Percentiles rank a stretch among this genome's conserved stretches.
phyloP scores from a whole-genome alignment of 1,140 invertebrate species.

The Drosophila ogumai region DNA sequence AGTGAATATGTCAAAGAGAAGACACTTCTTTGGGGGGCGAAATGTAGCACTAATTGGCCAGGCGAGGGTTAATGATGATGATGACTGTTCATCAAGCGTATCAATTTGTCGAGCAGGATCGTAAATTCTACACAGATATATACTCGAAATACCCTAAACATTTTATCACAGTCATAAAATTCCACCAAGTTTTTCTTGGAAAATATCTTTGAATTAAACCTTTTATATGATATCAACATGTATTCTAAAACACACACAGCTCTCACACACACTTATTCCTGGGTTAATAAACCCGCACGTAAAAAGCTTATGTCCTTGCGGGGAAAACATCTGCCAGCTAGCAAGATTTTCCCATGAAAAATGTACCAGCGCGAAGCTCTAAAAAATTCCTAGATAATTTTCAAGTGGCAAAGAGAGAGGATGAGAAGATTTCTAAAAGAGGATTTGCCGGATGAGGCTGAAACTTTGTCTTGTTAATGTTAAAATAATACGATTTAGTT shows the following conservation, averaged over 20 bases:
- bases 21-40: constrained; percentile 5
- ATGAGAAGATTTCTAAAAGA: background rate
- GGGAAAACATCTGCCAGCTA: constrained; percentile 53
- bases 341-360: constrained; percentile 57
- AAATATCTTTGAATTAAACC: constrained; percentile 63
- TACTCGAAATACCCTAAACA: constrained; percentile 31
- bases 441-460: constrained; percentile 27
- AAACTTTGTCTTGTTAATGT: constrained; percentile 69
- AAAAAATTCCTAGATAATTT: constrained; percentile 56
- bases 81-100: constrained; percentile 7
- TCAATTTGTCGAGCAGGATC: constrained; percentile 33
- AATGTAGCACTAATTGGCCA: constrained; percentile 40
- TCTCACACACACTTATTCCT: constrained; percentile 4
- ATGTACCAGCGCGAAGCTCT: constrained; percentile 45
- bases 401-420: constrained; percentile 30
- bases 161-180: constrained; percentile 47
- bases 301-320: constrained; percentile 73
- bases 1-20: constrained; percentile 48
- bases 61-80: constrained; percentile 44
- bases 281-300: constrained; percentile 64
- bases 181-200: constrained; percentile 1
- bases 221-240: constrained; percentile 59
- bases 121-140: constrained; percentile 26
- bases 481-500: constrained; percentile 79
- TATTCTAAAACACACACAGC: constrained; percentile 33